Base-by-base conservation (phyloP, 2,888 invertebrate species). In the Linyphia triangularis region DNA sequence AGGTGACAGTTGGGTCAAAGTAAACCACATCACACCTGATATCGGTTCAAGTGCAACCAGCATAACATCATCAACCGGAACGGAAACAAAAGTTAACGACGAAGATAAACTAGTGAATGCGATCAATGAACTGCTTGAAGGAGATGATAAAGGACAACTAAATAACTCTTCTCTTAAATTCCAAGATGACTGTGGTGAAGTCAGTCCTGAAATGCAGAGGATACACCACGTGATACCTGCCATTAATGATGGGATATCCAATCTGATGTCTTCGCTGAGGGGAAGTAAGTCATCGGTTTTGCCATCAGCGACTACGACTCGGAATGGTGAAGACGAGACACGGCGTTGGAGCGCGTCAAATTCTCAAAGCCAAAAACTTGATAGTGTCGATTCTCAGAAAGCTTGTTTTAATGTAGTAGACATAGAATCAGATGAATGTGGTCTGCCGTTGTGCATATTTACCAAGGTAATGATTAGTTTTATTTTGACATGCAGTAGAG, bases 381-480 rank as follows among this genome's bases (percentile, higher is more conserved):
- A 88, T 13, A 13, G 9, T 10, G 10, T 57, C 5, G 73, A 84
- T 13, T 33, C 72, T n/a, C 9, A 57, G 16, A 70, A 63, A 82
- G 57, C 65, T 65, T 33, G 26, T 24, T 13, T 77, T n/a, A 92
- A 82, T 78, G 85, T 91, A 9, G 59, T 90, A 33, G 89, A 88
- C 19, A 86, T 93, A 24, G 91, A 92, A 5, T 92, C 92, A 93
- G 95, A 91, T 91, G 95, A 96, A 78, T 98, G 96, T 93, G 98
- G 98, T 13, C 95, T 98, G 91, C 99, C 99, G 0, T 93, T 99
- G 43, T 94, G 95, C 69, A 94, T 98, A 83, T 98, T 98, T 93
- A 95, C 96, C 43, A 96, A 97, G 93, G 95, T 94, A 92, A 77
- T 28, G 51, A 26, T 63, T 33, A n/a, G n/a, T n/a, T n/a, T n/a